These are phyloP conservation scores for Craterocephalus amniculus DNA, from an alignment of 2,797 vertebrate species.

Conservation along the genomic window DNA sequence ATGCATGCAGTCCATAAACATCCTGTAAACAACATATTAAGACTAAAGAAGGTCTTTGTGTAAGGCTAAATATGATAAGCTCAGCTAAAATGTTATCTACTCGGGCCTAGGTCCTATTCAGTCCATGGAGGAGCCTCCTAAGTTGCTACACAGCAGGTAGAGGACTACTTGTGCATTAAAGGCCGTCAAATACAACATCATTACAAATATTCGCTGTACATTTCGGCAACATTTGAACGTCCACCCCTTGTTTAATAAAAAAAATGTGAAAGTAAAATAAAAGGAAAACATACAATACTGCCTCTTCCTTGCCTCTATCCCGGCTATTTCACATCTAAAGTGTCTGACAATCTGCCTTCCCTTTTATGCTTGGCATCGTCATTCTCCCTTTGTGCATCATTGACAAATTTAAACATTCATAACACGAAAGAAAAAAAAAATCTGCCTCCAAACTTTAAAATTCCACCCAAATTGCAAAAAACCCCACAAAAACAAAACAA, in stretches of 20 bases:
- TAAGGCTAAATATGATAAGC: conserved; percentile 83
- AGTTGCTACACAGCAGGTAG: conserved; percentile 65
- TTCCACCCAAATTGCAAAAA: neutral
- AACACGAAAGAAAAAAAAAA: neutral
- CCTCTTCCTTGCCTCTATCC: conserved; percentile 51
- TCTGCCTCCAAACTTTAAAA: conserved; percentile 25
- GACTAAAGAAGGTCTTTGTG: conserved; percentile 82
- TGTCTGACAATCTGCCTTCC: conserved; percentile 42
- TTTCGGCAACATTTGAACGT: conserved; percentile 61
- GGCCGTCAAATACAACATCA: conserved; percentile 67
- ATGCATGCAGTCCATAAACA: conserved; percentile 82
- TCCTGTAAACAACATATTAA: conserved; percentile 85
- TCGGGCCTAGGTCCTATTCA: conserved; percentile 40
- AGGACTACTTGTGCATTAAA: conserved; percentile 69
- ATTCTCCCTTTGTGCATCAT: conserved; percentile 54
- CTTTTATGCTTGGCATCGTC: conserved; percentile 56
- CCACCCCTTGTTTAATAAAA: conserved; percentile 11
- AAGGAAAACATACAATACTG: conserved; percentile 38
- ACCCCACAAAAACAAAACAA: neutral
- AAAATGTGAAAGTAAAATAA: conserved; percentile 5
- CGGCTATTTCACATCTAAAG: conserved; percentile 55
- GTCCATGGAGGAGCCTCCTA: conserved; percentile 55
- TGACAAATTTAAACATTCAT: conserved; percentile 47
- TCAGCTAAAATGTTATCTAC: conserved; percentile 65
- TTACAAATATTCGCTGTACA: conserved; percentile 70